Conservation (phyloP, 1,140 invertebrate species). For the Forficula auricularia region DNA sequence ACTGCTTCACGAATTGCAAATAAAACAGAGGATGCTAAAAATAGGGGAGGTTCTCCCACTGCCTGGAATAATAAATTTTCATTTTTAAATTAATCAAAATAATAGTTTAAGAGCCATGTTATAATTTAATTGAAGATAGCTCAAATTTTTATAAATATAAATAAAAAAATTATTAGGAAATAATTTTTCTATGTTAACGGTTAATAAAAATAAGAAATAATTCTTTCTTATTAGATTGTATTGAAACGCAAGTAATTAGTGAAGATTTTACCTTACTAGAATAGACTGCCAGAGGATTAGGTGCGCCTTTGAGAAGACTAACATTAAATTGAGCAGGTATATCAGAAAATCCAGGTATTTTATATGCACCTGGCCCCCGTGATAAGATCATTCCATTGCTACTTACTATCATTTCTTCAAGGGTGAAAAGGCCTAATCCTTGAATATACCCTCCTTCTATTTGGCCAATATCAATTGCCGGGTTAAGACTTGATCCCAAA, state of each 20-base stretch:
- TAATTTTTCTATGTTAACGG: too few species aligned
- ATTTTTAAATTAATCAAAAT: slow-evolving; percentile 7
- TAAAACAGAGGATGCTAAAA: slow-evolving; percentile 67
- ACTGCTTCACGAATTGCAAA: slow-evolving; percentile 87
- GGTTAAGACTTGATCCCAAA: slow-evolving; percentile 78
- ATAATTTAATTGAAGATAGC: too few species aligned
- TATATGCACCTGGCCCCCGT: slow-evolving; percentile 80
- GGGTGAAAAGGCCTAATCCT: slow-evolving; percentile 78
- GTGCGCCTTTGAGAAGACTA: slow-evolving; percentile 65
- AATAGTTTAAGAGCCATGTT: not conserved
- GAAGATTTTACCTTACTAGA: slow-evolving; percentile 85
- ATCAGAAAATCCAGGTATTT: slow-evolving; percentile 77
- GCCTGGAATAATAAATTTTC: slow-evolving; percentile 40
- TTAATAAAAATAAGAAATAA: too few species aligned
- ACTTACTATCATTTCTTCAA: slow-evolving; percentile 77
- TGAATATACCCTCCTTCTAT: slow-evolving; percentile 87
- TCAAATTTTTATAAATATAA: not conserved
- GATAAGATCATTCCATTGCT: slow-evolving; percentile 64
- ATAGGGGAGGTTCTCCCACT: slow-evolving; percentile 86
- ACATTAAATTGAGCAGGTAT: slow-evolving; percentile 87
- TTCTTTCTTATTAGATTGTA: too few species aligned
- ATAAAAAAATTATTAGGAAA: too few species aligned
- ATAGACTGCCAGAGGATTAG: slow-evolving; percentile 78
- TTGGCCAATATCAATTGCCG: slow-evolving; percentile 90
- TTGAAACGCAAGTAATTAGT: too few species aligned